A percentile compares a stretch with the other conserved stretches of the same genome.
Evolutionary conservation across 1,140 invertebrate species (phyloP).

Genomic region (Drosophila arawakana): DNA sequence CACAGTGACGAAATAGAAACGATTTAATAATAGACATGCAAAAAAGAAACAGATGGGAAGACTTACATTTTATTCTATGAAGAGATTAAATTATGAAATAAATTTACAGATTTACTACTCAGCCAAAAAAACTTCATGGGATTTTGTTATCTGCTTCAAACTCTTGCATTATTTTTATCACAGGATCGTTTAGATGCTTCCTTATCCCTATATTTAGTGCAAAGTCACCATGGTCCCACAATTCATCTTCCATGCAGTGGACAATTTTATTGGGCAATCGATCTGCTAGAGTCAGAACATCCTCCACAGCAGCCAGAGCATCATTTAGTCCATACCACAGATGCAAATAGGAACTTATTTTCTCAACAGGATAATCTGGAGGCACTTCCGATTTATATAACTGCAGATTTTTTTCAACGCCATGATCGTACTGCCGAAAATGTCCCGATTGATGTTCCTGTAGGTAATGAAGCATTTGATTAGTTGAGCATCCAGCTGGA

Average conservation of each 20-base stretch:
- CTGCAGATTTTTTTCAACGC: slow-evolving; percentile 84
- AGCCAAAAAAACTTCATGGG: too few relatives aligned
- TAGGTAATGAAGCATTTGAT: slow-evolving; percentile 85
- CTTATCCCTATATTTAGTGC: slow-evolving; percentile 46
- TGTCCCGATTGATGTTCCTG: slow-evolving; percentile 82
- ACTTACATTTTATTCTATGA: too few relatives aligned
- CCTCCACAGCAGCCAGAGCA: slow-evolving; percentile 86
- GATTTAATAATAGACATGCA: too few relatives aligned
- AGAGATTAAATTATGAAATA: too few relatives aligned
- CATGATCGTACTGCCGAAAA: slow-evolving; percentile 84
- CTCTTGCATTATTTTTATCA: slow-evolving; percentile 62
- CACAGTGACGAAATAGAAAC: too few relatives aligned
- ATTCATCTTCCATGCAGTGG: slow-evolving; percentile 85
- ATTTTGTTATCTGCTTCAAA: neutral
- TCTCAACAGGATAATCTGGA: slow-evolving; percentile 86
- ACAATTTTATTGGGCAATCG: slow-evolving; percentile 73
- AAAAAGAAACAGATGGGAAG: too few relatives aligned
- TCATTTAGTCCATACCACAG: slow-evolving; percentile 86
- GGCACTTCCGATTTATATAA: slow-evolving; percentile 84
- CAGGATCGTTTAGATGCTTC: slow-evolving; percentile 60
- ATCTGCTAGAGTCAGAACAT: slow-evolving; percentile 86
- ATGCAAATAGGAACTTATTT: slow-evolving; percentile 86
- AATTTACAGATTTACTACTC: too few relatives aligned
- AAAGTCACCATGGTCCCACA: slow-evolving; percentile 88
- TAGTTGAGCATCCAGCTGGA: slow-evolving; percentile 85